phyloP scores from a whole-genome alignment of 2,888 invertebrate species.

The Lasioglossum lativentre region DNA sequence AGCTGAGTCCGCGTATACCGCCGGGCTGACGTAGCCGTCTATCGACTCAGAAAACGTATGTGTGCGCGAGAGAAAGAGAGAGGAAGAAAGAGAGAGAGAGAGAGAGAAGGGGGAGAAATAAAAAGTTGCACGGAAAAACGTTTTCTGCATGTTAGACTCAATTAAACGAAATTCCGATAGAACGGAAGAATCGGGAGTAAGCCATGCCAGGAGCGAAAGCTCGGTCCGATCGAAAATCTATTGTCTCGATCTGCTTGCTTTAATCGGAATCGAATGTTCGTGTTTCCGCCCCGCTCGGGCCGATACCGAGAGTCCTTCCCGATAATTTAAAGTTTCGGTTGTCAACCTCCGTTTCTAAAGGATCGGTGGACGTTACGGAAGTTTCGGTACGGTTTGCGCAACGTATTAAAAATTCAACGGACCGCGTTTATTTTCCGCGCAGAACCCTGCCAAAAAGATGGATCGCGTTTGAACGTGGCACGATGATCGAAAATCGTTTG shows the following conservation, averaged over 20 bases:
- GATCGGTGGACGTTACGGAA: no score
- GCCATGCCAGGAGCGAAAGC: not conserved
- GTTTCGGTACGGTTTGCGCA: not conserved
- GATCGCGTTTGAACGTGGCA: conserved; percentile 25
- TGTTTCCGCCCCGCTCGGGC: not conserved
- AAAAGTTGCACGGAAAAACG: conserved; percentile 36
- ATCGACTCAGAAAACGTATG: not conserved
- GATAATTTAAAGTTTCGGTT: conserved; percentile 23
- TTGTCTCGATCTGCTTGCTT: conserved; percentile 32
- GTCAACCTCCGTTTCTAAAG: not conserved
- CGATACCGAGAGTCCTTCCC: not conserved
- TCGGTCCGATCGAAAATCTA: not conserved
- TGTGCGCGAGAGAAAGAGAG: not conserved
- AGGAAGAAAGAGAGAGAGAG: not conserved
- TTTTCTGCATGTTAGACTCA: conserved; percentile 38
- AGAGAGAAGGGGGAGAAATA: not conserved
- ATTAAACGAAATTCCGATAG: conserved; percentile 21
- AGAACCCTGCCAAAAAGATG: not conserved
- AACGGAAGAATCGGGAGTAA: conserved; percentile 19
- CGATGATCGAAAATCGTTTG: conserved; percentile 48
- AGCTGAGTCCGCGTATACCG: conserved; percentile 54
- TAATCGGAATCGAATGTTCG: conserved; percentile 44
- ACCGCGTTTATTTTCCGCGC: not conserved
- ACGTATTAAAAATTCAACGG: conserved; percentile 13
- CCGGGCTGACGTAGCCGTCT: conserved; percentile 29